A percentile compares a stretch with the other conserved stretches of the same genome.
These are phyloP conservation scores for Merops nubicus DNA, from an alignment of 2,113 vertebrate genomes.

Conservation along the genomic window DNA sequence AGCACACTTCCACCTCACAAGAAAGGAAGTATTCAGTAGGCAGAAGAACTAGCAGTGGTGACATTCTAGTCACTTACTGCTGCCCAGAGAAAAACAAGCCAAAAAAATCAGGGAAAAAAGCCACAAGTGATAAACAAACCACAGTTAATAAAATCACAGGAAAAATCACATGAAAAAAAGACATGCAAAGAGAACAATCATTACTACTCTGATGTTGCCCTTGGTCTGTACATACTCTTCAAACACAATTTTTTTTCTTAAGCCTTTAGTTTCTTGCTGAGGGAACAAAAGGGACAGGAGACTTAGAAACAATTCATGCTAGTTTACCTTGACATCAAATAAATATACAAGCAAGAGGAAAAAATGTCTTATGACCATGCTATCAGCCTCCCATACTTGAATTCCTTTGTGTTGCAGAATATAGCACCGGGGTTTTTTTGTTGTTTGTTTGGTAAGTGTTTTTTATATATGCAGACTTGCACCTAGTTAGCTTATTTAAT, in stretches of 20 bases:
- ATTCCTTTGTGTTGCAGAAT: neutral
- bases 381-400: neutral
- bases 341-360: neutral
- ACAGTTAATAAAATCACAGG: neutral
- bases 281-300: neutral
- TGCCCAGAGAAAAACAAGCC: neutral
- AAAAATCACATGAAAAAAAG: neutral
- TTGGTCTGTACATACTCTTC: neutral
- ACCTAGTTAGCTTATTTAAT: neutral
- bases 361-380: neutral
- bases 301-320: neutral
- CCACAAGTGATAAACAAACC: neutral
- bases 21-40: neutral
- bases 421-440: fast-evolving
- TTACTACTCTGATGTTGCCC: neutral
- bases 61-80: neutral
- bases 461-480: neutral
- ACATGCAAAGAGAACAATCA: neutral
- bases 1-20: neutral
- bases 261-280: neutral
- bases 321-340: neutral
- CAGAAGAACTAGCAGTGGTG: neutral
- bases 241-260: neutral
- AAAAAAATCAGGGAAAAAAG: neutral
- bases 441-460: neutral